Evolutionary conservation across 2,113 vertebrate species (phyloP), one percentile per base, ranked within the genome.

Genomic region (Notarius lentiginosus): DNA sequence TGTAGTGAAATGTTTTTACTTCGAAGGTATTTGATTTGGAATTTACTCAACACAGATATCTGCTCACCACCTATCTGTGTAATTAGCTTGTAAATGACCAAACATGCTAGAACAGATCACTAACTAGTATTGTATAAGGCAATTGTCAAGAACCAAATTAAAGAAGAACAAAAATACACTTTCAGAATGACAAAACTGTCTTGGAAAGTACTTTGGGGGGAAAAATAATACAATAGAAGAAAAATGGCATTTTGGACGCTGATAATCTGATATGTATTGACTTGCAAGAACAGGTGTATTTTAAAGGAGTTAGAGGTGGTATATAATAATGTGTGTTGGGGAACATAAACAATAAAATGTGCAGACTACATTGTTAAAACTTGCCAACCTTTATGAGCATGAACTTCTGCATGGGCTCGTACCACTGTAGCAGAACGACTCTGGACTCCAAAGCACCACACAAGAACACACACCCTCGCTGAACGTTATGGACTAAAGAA

Each of bases 391-490:
- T 97, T 75, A 97, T 96, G 30, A 98, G 96, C 95, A 98, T 96
- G 91, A 98, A 98, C 91, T 97, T 98, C 92, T 96, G 95, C 96
- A 97, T 96, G 90, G 97, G 97, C 86, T 97, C 96, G 56, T 98
- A 98, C 97, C 97, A 98, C 94, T 98, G 97, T 87, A 98, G 91
- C 87, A 98, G 94, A 75, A 97, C 92, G 63, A 98, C 96, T 0
- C 96, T 95, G n/a, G 95, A 93, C 91, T 97, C 97, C 93, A 97
- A 88, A 0, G 97, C 97, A 2, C 96, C 96, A 66, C 97, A 97
- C 89, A 98, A 94, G 89, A 96, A 98, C 41, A 95, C 95, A 81
- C 94, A 95, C 5, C 94, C 94, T 0, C 88, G 92, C 83, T 92
- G 92, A 0, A 73, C 0, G 70, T 93, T 96, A 22, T 90, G 93